Evolutionary conservation across 2,797 vertebrate genomes (phyloP), one percentile per base, ranked within the genome.

Genomic region (Hapalemur alaotrensis): DNA sequence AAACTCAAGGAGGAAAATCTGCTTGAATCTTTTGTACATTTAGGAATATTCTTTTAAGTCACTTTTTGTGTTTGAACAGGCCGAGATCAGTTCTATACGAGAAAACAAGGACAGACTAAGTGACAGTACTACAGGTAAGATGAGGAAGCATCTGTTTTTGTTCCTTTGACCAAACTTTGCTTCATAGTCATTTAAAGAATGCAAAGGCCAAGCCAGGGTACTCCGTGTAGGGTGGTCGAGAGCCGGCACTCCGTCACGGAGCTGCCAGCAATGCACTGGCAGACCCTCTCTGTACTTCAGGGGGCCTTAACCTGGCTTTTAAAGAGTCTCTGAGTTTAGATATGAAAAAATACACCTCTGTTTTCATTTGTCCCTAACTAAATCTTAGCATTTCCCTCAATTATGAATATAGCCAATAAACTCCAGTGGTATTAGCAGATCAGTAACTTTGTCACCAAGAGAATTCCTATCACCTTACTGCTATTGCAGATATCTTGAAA

Each of bases 81-180:
- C 98, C 91, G 98, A 99, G 93, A 98, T 98, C 95, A 98, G 97
- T 93, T 98, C 98, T 25, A 97, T 98, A 76, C 97, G 28, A 72
- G 98, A 98, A 57, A 98, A 96, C 91, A 99, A 98, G 95, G 98
- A 99, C 80, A 97, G 98, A 46, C 84, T 98, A 92, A 99, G 98
- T 81, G 98, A 98, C 96, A 98, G 98, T 67, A 98, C 98, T 1
- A 22, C 98, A 97, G 99, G 99, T 98, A 96, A 97, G 95, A 57
- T 91, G 88, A 50, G 8, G 35, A 78, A 84, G 43, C n/a, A 0
- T 25, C 23, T 43, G n/a, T 5, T 65, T 69, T 81, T 73, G 11
- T 85, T 80, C 78, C 69, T 73, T 59, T 1, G 10, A 8, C 69
- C 22, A 13, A 14, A n/a, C 6, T 89, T 73, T 94, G 2, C 30